A percentile compares a stretch with the other conserved stretches of the same genome.
Evolutionary conservation across 2,888 invertebrate species (phyloP).

Genomic region (Pogonocherus hispidulus): DNA sequence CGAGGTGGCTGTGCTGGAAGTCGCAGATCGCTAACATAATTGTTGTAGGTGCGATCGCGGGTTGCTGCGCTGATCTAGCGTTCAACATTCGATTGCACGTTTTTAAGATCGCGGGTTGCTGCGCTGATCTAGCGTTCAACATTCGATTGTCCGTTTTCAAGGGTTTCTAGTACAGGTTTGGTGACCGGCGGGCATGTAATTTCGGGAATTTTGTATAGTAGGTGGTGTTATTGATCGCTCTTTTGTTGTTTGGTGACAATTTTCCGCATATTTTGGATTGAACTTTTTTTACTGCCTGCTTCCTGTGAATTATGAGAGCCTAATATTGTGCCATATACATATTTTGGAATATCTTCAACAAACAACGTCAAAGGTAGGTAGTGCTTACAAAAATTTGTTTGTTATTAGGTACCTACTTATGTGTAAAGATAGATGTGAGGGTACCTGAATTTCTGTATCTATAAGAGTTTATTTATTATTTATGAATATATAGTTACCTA

Average conservation of each 20-base stretch:
- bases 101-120: constrained; percentile 18
- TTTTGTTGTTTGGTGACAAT: neutral
- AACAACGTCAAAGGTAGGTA: neutral
- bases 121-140: constrained; percentile 4
- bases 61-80: constrained; percentile 8
- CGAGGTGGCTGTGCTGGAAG: constrained; percentile 34
- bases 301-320: constrained; percentile 1
- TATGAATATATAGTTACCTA: no score
- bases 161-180: constrained; percentile 13
- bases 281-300: neutral
- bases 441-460: no score
- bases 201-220: neutral
- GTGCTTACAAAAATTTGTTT: neutral
- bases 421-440: no score
- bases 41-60: constrained; percentile 16
- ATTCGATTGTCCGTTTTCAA: constrained; percentile 3
- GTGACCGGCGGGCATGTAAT: neutral
- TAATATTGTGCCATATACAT: constrained; percentile 6
- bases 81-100: neutral
- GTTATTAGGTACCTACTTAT: neutral
- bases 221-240: neutral
- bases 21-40: neutral
- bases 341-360: neutral
- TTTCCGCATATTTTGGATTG: neutral
- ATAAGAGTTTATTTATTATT: no score